Percentiles rank a stretch among this genome's conserved stretches.
Conservation (phyloP, 2,888 invertebrate genomes). For the Mythimna loreyi region DNA sequence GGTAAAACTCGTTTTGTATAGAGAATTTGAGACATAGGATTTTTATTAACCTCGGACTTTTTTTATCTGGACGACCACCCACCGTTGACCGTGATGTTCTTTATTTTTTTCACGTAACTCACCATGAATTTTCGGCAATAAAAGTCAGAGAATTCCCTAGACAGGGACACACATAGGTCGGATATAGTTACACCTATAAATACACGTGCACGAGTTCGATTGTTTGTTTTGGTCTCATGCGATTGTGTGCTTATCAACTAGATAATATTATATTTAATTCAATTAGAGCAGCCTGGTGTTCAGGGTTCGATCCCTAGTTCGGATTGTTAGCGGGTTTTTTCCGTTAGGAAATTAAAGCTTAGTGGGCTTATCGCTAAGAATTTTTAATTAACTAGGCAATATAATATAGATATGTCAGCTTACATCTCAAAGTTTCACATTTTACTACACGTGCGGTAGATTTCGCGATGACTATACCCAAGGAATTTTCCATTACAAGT, state of each 20-base stretch:
- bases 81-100: background rate
- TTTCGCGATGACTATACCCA: background rate
- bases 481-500: slow-evolving; percentile 9
- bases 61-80: background rate
- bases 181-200: background rate
- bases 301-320: slow-evolving; percentile 3
- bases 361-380: background rate
- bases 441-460: background rate
- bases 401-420: no score
- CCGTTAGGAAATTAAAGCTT: background rate
- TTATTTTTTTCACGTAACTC: background rate
- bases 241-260: slow-evolving; percentile 5
- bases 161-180: no score
- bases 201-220: background rate
- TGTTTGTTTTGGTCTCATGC: slow-evolving; percentile 24
- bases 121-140: background rate
- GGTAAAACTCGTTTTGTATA: slow-evolving; percentile 7
- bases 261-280: slow-evolving; percentile 1
- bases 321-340: background rate
- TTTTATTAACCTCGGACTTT: background rate
- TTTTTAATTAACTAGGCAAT: background rate
- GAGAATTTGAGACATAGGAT: background rate
- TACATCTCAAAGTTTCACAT: background rate
- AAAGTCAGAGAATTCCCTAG: background rate
- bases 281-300: background rate